Evolutionary conservation across 2,113 vertebrate genomes (phyloP).

Genomic region (Lepisosteus oculatus): DNA sequence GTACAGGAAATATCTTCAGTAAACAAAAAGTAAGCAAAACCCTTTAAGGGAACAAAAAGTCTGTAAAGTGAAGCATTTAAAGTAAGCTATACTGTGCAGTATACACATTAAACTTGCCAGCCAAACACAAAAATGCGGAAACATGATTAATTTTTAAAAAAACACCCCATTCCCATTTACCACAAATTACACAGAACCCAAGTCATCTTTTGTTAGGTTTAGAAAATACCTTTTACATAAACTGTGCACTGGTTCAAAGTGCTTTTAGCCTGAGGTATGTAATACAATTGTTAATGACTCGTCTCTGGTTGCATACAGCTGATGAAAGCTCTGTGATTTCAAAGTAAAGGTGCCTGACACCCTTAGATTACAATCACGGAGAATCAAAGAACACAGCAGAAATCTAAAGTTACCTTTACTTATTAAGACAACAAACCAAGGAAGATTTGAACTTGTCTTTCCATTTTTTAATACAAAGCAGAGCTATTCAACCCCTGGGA

Average conservation of each 20-base stretch:
- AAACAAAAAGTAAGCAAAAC: slow-evolving; percentile 9
- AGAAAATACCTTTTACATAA: background rate
- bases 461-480: background rate
- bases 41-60: slow-evolving; percentile 15
- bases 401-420: background rate
- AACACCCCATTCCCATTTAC: background rate
- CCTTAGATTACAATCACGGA: background rate
- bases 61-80: background rate
- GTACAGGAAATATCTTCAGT: slow-evolving; percentile 22
- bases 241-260: background rate
- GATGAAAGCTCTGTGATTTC: background rate
- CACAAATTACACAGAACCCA: background rate
- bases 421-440: background rate
- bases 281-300: background rate
- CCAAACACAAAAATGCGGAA: background rate
- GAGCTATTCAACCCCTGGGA: background rate
- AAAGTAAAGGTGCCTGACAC: background rate
- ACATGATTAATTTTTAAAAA: background rate
- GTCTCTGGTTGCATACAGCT: background rate
- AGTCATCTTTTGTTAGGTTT: slow-evolving; percentile 1
- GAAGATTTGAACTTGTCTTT: background rate
- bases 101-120: too few relatives aligned
- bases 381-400: background rate
- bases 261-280: background rate
- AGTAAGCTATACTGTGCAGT: background rate